Evolutionary conservation across 2,113 vertebrate species (phyloP).

Genomic region (Zingel zingel): DNA sequence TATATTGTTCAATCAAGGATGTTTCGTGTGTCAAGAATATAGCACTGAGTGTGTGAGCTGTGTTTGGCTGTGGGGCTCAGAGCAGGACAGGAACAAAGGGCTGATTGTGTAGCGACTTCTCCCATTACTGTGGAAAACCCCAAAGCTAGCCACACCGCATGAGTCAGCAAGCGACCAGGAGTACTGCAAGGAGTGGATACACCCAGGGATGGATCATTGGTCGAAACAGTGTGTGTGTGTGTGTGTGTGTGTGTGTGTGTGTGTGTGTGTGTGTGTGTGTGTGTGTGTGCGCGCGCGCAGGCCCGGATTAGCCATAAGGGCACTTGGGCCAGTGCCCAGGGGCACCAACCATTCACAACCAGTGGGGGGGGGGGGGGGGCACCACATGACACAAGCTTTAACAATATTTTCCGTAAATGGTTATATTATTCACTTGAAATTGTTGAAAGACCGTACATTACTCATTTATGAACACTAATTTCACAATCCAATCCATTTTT

Average conservation of each 20-base stretch:
- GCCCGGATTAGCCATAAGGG: too few relatives aligned
- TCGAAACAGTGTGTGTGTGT: neutral
- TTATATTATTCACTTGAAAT: too few relatives aligned
- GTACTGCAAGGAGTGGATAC: conserved; percentile 20
- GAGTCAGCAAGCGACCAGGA: conserved; percentile 67
- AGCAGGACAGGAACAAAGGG: conserved; percentile 69
- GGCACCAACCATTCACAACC: too few relatives aligned
- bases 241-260: conserved; percentile 12
- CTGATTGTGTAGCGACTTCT: conserved; percentile 67
- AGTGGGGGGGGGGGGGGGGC: too few relatives aligned
- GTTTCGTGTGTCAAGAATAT: conserved; percentile 43
- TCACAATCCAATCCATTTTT: too few relatives aligned
- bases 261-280: neutral
- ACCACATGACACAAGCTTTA: too few relatives aligned
- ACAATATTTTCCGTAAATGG: too few relatives aligned
- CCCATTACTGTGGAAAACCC: conserved; percentile 75
- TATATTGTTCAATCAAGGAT: conserved; percentile 55
- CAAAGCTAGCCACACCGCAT: conserved; percentile 58
- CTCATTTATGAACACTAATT: too few relatives aligned
- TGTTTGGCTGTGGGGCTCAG: conserved; percentile 25
- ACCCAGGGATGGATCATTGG: conserved; percentile 31
- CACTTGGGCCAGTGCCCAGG: too few relatives aligned
- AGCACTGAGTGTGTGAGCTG: conserved; percentile 7
- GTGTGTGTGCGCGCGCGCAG: too few relatives aligned
- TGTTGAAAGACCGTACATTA: too few relatives aligned